Evolutionary conservation across 2,888 invertebrate genomes (phyloP).

Genomic region (Mythimna albipuncta): DNA sequence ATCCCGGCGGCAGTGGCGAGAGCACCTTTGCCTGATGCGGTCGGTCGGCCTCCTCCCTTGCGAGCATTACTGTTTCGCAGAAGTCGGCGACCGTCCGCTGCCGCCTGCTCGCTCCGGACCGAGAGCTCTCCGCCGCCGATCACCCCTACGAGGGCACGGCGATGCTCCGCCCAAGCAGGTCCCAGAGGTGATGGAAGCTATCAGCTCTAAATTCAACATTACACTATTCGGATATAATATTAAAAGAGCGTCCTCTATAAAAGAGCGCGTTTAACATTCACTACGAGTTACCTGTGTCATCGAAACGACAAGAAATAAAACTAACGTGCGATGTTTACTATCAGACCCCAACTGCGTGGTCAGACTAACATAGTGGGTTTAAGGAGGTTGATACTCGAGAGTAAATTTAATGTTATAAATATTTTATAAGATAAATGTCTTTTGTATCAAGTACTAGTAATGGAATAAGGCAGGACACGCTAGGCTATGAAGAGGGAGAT

Average conservation of each 20-base stretch:
- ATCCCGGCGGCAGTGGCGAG: too few relatives aligned
- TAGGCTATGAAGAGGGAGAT: too few relatives aligned
- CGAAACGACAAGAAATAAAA: slow-evolving; percentile 57
- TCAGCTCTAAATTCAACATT: background rate
- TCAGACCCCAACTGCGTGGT: slow-evolving; percentile 48
- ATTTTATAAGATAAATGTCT: background rate
- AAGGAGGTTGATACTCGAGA: slow-evolving; percentile 17
- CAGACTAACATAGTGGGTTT: slow-evolving; percentile 37
- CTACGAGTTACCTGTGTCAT: slow-evolving; percentile 49
- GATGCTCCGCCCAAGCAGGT: background rate
- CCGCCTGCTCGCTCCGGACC: too few relatives aligned
- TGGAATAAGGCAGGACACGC: too few relatives aligned
- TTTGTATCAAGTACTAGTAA: too few relatives aligned
- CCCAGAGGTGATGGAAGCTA: slow-evolving; percentile 6
- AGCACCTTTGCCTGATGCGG: too few relatives aligned
- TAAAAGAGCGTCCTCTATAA: slow-evolving; percentile 32
- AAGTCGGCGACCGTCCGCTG: too few relatives aligned
- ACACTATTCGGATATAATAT: slow-evolving; percentile 21
- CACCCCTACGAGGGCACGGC: too few relatives aligned
- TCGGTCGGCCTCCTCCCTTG: too few relatives aligned
- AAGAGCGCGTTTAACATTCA: slow-evolving; percentile 48
- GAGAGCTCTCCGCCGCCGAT: too few relatives aligned
- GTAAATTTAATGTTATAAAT: background rate
- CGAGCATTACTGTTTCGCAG: too few relatives aligned
- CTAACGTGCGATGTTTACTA: slow-evolving; percentile 43